phyloP scores from a whole-genome alignment of 2,888 invertebrate genomes.

The Dasysyrphus tricinctus region DNA sequence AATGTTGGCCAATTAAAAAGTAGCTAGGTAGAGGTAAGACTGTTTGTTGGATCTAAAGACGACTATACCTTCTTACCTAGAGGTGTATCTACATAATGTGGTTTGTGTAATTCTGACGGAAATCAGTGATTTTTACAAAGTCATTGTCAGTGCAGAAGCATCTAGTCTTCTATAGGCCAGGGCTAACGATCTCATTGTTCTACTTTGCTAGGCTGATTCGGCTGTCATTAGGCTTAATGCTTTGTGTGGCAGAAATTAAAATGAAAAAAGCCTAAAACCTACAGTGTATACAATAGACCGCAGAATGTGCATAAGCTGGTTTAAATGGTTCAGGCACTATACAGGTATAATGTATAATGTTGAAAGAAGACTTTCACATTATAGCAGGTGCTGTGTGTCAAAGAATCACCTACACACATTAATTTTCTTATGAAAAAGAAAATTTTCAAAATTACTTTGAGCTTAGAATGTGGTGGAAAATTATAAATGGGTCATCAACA shows the following conservation, averaged over 20 bases:
- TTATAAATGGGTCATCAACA: background rate
- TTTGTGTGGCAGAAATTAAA: conserved; percentile 40
- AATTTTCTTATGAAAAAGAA: background rate
- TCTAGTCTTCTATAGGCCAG: conserved; percentile 31
- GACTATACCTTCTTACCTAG: background rate
- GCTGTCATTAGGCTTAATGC: conserved; percentile 41
- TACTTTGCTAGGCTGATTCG: conserved; percentile 49
- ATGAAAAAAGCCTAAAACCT: conserved; percentile 4
- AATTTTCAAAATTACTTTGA: background rate
- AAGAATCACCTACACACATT: background rate
- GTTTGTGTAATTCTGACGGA: conserved; percentile 36
- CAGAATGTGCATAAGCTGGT: background rate
- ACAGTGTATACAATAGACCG: background rate
- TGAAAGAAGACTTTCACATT: conserved; percentile 12
- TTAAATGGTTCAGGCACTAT: conserved; percentile 19
- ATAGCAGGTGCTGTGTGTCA: background rate
- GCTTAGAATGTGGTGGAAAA: background rate
- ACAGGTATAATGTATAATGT: background rate
- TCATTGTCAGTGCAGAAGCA: conserved; percentile 22
- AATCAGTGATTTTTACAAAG: conserved; percentile 13
- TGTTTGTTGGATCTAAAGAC: background rate
- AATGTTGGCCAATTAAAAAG: conserved; percentile 34
- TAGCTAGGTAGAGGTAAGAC: background rate
- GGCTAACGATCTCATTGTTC: conserved; percentile 57
- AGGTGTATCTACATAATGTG: conserved; percentile 23